phyloP scores from a whole-genome alignment of 2,888 invertebrate species.

The Drosophila quasianomalipes region DNA sequence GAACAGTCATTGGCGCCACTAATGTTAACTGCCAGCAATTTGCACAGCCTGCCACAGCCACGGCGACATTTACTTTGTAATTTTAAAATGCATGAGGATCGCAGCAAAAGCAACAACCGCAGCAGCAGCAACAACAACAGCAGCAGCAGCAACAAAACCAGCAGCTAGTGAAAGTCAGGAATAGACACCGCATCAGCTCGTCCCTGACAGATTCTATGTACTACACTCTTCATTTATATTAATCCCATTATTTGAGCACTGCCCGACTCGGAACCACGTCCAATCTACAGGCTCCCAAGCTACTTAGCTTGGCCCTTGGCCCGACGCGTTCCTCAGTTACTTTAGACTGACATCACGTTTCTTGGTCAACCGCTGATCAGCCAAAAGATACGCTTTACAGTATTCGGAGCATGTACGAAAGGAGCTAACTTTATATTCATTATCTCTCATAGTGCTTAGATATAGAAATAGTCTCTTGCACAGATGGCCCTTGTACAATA shows the following conservation, averaged over 20 bases:
- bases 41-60: conserved; percentile 55
- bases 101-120: no score
- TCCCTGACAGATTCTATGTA: conserved; percentile 12
- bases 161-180: conserved; percentile 50
- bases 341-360: conserved; percentile 77
- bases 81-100: conserved; percentile 49
- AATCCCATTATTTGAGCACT: conserved; percentile 51
- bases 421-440: background rate
- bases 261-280: conserved; percentile 48
- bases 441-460: background rate
- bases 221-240: conserved; percentile 40
- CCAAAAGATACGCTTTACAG: conserved; percentile 13
- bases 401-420: background rate
- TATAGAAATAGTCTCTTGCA: background rate
- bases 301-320: conserved; percentile 57
- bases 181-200: conserved; percentile 18
- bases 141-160: background rate
- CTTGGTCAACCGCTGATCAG: conserved; percentile 16
- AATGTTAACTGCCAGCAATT: conserved; percentile 65
- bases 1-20: conserved; percentile 66
- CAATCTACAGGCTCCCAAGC: conserved; percentile 28
- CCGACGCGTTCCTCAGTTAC: conserved; percentile 58
- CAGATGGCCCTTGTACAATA: background rate
- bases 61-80: conserved; percentile 72
- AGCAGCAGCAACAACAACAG: background rate